Base-by-base conservation (phyloP, 2,888 invertebrate species). In the Lochmaea crataegi region DNA sequence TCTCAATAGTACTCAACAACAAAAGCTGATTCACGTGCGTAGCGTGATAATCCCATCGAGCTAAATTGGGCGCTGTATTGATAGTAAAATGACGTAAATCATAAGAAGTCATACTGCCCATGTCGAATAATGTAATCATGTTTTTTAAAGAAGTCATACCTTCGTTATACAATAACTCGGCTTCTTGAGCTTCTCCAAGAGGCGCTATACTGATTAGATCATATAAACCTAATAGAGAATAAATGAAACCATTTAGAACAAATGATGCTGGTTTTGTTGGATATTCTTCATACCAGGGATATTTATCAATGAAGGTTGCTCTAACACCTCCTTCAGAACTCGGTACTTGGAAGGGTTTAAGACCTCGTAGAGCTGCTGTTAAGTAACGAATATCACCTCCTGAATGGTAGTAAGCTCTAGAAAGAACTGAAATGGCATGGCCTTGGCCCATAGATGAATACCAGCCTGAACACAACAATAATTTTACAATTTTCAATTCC, bases 391-490 rank as follows among this genome's bases (percentile, higher is more conserved):
- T 88, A 83, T 94, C 92, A 0, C 94, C 94, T 60, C 91, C 90
- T 38, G 96, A 96, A 85, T 93, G 92, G 87, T 93, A 90, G 88
- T 94, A 97, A 0, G 98, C 98, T 79, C 99, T 90, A 0, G 96
- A 92, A 67, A 99, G 89, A n/a, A 99, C 91, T 0, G 98, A 98
- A 80, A 99, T 94, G 32, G 94, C 96, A 87, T 99, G 99, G 0
- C 99, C 99, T 86, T 99, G 99, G 2, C 96, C 97, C 99, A 99
- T 99, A 0, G 98, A 96, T 0, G 98, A 98, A 86, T 97, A 94
- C 93, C 93, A 87, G 58, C 86, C 86, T 70, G 79, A 79, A 78
- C 32, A 72, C 69, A 72, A 57, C 14, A 14, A 14, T n/a, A 48
- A n/a, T 45, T 22, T 22, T 2, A 22, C 22, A 22, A 22, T 22